Evolutionary conservation across 1,140 invertebrate species (phyloP).

Genomic region (Heliconius melpomene): DNA sequence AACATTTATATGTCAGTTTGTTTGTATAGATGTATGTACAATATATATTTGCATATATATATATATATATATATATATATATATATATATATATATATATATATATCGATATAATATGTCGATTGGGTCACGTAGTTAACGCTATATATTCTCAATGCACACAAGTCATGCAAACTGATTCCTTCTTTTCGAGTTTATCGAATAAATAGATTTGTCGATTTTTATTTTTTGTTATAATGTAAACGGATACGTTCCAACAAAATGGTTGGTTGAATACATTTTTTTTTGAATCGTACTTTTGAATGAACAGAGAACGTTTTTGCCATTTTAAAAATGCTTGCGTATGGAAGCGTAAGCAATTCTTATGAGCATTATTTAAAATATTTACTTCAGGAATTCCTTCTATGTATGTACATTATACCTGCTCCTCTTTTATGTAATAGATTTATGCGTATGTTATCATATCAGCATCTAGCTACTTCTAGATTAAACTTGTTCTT

Average conservation of each 20-base stretch:
- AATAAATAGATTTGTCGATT: conserved; percentile 42
- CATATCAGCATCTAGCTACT: too few relatives aligned
- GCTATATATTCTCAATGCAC: background rate
- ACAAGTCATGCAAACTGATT: conserved; percentile 39
- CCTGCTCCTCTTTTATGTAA: too few relatives aligned
- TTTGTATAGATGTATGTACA: background rate
- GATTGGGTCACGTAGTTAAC: background rate
- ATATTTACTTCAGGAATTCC: too few relatives aligned
- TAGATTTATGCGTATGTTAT: too few relatives aligned
- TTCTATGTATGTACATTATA: too few relatives aligned
- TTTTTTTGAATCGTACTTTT: background rate
- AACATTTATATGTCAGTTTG: background rate
- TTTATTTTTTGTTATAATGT: conserved; percentile 49
- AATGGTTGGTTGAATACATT: background rate
- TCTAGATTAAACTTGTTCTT: too few relatives aligned
- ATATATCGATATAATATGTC: too few relatives aligned
- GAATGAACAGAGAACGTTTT: background rate
- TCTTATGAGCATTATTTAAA: background rate
- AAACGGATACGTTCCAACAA: conserved; percentile 41
- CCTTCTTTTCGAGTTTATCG: conserved; percentile 38
- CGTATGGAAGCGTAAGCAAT: background rate
- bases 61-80: background rate
- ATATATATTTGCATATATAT: background rate
- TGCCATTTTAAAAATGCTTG: background rate
- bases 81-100: background rate